Evolutionary conservation across 2,113 vertebrate species (phyloP).

Genomic region (Brienomyrus brachyistius): DNA sequence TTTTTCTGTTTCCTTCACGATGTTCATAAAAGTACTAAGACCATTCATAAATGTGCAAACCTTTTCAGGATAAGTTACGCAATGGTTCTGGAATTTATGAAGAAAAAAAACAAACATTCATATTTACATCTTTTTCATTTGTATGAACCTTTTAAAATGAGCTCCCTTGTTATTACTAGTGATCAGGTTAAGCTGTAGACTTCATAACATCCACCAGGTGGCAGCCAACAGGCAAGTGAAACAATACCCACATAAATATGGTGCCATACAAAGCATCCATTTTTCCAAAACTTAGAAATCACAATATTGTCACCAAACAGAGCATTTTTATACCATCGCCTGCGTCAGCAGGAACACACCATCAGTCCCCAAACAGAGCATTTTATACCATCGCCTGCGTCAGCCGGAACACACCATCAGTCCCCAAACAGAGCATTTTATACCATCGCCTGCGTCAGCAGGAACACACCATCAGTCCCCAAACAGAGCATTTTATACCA

Average conservation of each 20-base stretch:
- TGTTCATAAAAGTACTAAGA: not conserved
- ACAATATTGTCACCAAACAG: not conserved
- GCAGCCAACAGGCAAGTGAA: not conserved
- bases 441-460: not conserved
- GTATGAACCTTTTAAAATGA: not conserved
- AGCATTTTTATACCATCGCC: not conserved
- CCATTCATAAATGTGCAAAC: not conserved
- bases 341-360: not conserved
- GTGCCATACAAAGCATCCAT: not conserved
- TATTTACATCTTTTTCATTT: not conserved
- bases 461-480: not conserved
- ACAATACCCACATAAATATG: not conserved
- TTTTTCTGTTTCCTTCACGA: not conserved
- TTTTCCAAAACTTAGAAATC: not conserved
- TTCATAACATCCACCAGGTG: slow-evolving; percentile 11
- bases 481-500: too few species aligned
- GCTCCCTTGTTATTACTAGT: not conserved
- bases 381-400: too few species aligned
- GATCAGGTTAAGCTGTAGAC: not conserved
- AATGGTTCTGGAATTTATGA: not conserved
- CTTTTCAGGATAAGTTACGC: not conserved
- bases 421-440: too few species aligned
- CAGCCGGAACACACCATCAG: too few species aligned
- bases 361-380: too few species aligned
- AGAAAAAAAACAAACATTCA: not conserved